phyloP scores from a whole-genome alignment of 2,888 invertebrate genomes.

The Coecobrya sp. region DNA sequence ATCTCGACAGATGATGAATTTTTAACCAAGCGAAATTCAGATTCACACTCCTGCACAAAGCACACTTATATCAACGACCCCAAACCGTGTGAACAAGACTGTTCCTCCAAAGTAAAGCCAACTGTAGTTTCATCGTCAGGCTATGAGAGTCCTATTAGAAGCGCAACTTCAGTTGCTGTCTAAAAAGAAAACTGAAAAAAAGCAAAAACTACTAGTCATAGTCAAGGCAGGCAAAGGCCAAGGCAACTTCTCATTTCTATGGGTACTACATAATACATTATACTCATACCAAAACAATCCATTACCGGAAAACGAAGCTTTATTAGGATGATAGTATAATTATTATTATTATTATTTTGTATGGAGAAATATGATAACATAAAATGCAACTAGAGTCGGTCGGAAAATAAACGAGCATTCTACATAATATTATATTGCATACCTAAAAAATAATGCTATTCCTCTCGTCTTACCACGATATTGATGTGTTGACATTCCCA shows the following conservation, averaged over 20 bases:
- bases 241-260: constrained; percentile 42
- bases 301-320: neutral
- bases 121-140: constrained; percentile 80
- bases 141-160: constrained; percentile 85
- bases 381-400: constrained; percentile 1
- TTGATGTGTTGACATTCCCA: constrained; percentile 42
- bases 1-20: constrained; percentile 85
- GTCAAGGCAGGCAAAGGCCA: constrained; percentile 41
- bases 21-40: constrained; percentile 62
- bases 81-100: constrained; percentile 79
- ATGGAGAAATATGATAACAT: neutral
- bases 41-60: constrained; percentile 67
- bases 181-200: constrained; percentile 35
- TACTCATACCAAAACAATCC: constrained; percentile 55
- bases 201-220: constrained; percentile 53
- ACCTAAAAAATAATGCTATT: neutral
- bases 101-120: constrained; percentile 68
- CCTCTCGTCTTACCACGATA: neutral
- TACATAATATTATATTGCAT: neutral
- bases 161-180: constrained; percentile 77
- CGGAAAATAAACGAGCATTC: neutral
- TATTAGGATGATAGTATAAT: neutral
- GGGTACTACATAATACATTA: constrained; percentile 40
- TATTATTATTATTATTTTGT: constrained; percentile 3
- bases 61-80: constrained; percentile 83